Evolutionary conservation across 2,113 vertebrate genomes (phyloP).

Genomic region (Sakesphorus luctuosus): DNA sequence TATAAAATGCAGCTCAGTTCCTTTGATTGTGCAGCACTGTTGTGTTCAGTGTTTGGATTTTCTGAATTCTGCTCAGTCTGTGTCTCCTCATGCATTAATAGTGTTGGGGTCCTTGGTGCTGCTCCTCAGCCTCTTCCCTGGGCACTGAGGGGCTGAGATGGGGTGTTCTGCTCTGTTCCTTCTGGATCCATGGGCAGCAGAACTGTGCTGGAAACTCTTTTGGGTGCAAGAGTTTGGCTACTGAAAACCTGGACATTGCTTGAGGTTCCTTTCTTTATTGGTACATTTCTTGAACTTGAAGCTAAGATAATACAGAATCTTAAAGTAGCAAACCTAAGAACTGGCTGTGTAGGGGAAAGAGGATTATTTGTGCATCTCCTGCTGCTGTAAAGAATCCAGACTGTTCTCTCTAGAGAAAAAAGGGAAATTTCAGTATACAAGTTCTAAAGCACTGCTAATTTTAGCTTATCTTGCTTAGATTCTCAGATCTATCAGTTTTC

Average conservation of each 20-base stretch:
- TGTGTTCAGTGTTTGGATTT: neutral
- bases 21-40: neutral
- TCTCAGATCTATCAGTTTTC: neutral
- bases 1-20: neutral
- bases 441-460: neutral
- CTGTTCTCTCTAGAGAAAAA: neutral
- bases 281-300: neutral
- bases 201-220: neutral
- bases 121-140: neutral
- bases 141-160: neutral
- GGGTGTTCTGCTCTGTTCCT: accelerated
- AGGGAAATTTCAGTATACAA: neutral
- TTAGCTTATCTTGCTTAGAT: neutral
- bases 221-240: neutral
- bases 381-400: neutral
- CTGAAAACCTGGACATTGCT: neutral
- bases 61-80: neutral
- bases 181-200: neutral
- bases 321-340: neutral
- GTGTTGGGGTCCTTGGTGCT: neutral
- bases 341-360: neutral
- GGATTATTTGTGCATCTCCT: neutral
- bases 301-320: neutral
- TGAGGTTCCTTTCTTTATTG: neutral
- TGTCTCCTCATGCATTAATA: neutral